These are phyloP conservation scores for Dasyprocta punctata DNA, from an alignment of 2,113 vertebrate genomes.

Conservation along the genomic window DNA sequence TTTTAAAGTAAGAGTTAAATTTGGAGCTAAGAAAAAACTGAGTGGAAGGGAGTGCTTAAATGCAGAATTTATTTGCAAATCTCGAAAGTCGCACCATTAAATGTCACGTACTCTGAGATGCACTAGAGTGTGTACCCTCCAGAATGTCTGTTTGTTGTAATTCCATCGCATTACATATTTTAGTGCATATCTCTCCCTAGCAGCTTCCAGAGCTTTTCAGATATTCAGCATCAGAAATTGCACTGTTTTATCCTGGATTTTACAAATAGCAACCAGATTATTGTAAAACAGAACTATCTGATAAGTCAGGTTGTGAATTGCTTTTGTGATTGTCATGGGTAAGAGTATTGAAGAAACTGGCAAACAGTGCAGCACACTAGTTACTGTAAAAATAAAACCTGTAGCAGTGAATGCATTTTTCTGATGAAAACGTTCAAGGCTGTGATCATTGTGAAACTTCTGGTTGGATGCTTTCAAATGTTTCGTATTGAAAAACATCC, in stretches of 20 bases:
- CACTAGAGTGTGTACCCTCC: not conserved
- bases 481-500: conserved; percentile 81
- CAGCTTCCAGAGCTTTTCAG: conserved; percentile 73
- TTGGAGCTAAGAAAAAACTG: conserved; percentile 23
- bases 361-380: conserved; percentile 56
- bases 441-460: conserved; percentile 81
- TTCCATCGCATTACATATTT: not conserved
- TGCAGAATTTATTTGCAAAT: conserved; percentile 29
- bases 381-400: conserved; percentile 80
- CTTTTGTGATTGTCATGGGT: conserved; percentile 77
- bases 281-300: conserved; percentile 82
- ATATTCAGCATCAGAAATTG: conserved; percentile 78
- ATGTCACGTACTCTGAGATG: conserved; percentile 42
- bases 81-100: not conserved
- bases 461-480: conserved; percentile 79
- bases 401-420: conserved; percentile 62
- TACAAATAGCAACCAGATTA: conserved; percentile 82
- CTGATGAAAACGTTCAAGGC: conserved; percentile 79
- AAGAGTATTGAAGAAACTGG: conserved; percentile 70
- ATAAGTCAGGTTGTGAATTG: conserved; percentile 81
- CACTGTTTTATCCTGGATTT: conserved; percentile 80
- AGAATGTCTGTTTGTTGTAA: conserved; percentile 57
- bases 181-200: conserved; percentile 64
- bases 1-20: conserved; percentile 63
- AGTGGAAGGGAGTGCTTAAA: not conserved